phyloP scores from a whole-genome alignment of 2,888 invertebrate species.

The Volucella bombylans region DNA sequence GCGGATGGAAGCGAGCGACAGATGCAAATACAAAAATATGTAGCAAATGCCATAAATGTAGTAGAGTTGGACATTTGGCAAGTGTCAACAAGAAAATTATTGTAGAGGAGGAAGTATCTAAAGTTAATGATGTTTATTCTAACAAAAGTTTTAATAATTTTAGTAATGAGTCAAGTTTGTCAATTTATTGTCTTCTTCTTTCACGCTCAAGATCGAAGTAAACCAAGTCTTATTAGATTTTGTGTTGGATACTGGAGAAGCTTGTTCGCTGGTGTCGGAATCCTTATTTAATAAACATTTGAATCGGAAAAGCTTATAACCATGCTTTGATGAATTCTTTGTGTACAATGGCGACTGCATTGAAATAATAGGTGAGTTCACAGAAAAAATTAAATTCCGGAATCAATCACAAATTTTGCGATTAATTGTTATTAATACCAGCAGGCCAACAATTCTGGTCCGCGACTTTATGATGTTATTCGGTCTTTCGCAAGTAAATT shows the following conservation, averaged over 20 bases:
- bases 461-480: constrained; percentile 10
- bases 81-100: constrained; percentile 19
- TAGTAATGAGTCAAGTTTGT: not conserved
- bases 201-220: not conserved
- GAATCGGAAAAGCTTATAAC: not conserved
- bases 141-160: not conserved
- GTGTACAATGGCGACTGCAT: not conserved
- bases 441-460: no score
- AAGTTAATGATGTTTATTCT: not conserved
- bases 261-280: no score
- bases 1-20: constrained; percentile 24
- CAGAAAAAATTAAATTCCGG: constrained; percentile 2
- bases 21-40: constrained; percentile 9
- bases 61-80: no score
- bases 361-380: not conserved
- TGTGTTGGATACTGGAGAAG: no score
- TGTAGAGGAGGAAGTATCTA: constrained; percentile 1
- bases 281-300: constrained; percentile 2
- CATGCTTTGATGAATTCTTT: not conserved
- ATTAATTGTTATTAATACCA: constrained; percentile 31
- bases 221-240: not conserved
- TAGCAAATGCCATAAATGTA: constrained; percentile 29
- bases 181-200: not conserved
- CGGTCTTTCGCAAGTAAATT: no score
- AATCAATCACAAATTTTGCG: not conserved